These are phyloP conservation scores for Agrotis ipsilon DNA, from an alignment of 2,888 invertebrate genomes.

Conservation along the genomic window DNA sequence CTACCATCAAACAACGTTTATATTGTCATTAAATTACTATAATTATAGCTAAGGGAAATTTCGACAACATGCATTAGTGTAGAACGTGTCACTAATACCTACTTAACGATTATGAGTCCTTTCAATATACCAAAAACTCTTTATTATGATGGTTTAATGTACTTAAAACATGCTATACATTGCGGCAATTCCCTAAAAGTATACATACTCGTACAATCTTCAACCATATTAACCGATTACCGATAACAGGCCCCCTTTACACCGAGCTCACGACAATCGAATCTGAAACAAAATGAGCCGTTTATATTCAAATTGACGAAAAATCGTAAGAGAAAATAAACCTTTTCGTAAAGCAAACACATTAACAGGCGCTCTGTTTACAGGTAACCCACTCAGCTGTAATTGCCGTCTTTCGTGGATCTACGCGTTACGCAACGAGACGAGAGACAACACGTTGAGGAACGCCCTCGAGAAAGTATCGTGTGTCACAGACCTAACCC, in stretches of 20 bases:
- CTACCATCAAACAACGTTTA: neutral
- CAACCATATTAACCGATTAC: constrained; percentile 20
- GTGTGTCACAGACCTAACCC: constrained; percentile 91
- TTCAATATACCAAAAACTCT: constrained; percentile 28
- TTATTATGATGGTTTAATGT: constrained; percentile 2
- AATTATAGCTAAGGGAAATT: constrained; percentile 40
- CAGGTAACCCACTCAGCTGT: constrained; percentile 96
- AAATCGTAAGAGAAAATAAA: constrained; percentile 40
- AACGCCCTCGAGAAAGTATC: constrained; percentile 94
- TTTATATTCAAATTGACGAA: constrained; percentile 38
- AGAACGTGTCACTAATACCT: constrained; percentile 7
- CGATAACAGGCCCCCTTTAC: constrained; percentile 23
- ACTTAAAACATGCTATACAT: constrained; percentile 29
- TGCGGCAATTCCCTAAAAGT: constrained; percentile 2
- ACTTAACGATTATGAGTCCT: constrained; percentile 31
- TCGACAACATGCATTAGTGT: constrained; percentile 12
- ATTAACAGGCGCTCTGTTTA: constrained; percentile 71
- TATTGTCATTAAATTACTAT: constrained; percentile 8
- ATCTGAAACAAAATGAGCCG: constrained; percentile 33
- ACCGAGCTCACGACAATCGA: constrained; percentile 17
- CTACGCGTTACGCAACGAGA: constrained; percentile 94
- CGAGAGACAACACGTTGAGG: constrained; percentile 92
- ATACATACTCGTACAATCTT: constrained; percentile 8
- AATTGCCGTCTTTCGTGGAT: constrained; percentile 96
- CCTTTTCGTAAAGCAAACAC: constrained; percentile 30